Evolutionary conservation across 2,797 vertebrate genomes (phyloP).

Genomic region (Channallabes apus): DNA sequence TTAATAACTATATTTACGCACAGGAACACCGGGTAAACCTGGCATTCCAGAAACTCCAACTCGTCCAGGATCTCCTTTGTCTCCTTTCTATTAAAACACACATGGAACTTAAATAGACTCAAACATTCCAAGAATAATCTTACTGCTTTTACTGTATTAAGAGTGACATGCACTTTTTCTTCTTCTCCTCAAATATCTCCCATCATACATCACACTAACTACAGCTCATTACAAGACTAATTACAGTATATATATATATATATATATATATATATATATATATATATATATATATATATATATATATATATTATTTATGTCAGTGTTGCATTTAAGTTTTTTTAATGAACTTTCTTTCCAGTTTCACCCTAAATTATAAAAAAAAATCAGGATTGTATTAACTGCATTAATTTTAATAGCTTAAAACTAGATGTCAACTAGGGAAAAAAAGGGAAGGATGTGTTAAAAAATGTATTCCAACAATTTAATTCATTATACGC

Average conservation of each 20-base stretch:
- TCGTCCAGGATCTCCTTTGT: slow-evolving; percentile 73
- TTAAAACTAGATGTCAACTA: background rate
- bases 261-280: slow-evolving; percentile 26
- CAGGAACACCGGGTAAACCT: slow-evolving; percentile 78
- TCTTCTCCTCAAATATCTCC: background rate
- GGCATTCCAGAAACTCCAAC: slow-evolving; percentile 77
- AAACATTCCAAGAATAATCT: background rate
- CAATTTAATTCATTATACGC: background rate
- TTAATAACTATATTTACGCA: slow-evolving; percentile 57
- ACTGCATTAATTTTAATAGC: background rate
- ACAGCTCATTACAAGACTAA: slow-evolving; percentile 13
- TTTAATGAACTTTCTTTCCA: slow-evolving; percentile 74
- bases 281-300: too few species aligned
- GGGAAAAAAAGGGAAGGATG: too few species aligned
- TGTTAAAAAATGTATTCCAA: background rate
- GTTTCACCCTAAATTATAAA: slow-evolving; percentile 68
- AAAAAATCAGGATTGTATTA: background rate
- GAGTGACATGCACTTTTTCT: background rate
- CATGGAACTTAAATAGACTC: background rate
- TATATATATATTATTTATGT: slow-evolving; percentile 26
- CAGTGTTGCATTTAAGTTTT: too few species aligned
- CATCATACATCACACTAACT: background rate
- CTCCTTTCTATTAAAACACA: slow-evolving; percentile 58
- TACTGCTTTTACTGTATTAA: background rate
- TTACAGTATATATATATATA: background rate